phyloP scores from a whole-genome alignment of 2,888 invertebrate species.

The Iphiclides podalirius region DNA sequence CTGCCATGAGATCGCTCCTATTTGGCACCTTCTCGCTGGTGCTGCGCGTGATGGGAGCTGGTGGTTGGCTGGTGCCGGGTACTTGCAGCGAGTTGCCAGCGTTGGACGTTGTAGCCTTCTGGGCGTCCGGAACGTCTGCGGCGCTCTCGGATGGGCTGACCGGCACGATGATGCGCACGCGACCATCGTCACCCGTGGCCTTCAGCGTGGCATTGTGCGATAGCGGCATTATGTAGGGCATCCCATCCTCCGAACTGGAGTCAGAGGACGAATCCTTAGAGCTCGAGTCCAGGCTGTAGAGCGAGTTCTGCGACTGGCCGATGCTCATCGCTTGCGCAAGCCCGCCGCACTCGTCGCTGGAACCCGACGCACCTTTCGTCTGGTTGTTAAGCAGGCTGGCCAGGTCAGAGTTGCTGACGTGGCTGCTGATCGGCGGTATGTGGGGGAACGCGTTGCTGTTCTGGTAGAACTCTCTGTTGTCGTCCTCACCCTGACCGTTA shows the following conservation, averaged over 20 bases:
- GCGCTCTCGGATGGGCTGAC: constrained; percentile 73
- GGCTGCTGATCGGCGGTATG: constrained; percentile 58
- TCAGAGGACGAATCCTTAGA: constrained; percentile 70
- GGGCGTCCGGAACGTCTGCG: constrained; percentile 49
- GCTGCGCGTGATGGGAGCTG: constrained; percentile 84
- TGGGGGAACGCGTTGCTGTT: constrained; percentile 67
- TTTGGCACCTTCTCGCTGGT: constrained; percentile 93
- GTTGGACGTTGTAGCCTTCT: constrained; percentile 42
- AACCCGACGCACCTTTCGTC: constrained; percentile 42
- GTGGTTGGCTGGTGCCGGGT: constrained; percentile 42
- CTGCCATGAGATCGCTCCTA: constrained; percentile 91
- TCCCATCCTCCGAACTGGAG: constrained; percentile 60
- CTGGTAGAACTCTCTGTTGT: constrained; percentile 61
- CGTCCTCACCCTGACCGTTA: constrained; percentile 43
- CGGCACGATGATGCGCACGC: constrained; percentile 82
- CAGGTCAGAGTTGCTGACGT: constrained; percentile 58
- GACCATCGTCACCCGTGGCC: constrained; percentile 81
- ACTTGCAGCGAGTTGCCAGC: constrained; percentile 78
- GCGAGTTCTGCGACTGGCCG: constrained; percentile 57
- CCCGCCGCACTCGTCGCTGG: constrained; percentile 43
- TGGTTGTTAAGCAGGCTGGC: constrained; percentile 49
- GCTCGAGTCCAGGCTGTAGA: constrained; percentile 65
- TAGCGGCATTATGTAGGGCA: constrained; percentile 84
- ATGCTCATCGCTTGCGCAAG: constrained; percentile 60
- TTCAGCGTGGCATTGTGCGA: constrained; percentile 82